Base-by-base conservation (phyloP, 2,888 invertebrate species). In the Ypsolopha scabrella region DNA sequence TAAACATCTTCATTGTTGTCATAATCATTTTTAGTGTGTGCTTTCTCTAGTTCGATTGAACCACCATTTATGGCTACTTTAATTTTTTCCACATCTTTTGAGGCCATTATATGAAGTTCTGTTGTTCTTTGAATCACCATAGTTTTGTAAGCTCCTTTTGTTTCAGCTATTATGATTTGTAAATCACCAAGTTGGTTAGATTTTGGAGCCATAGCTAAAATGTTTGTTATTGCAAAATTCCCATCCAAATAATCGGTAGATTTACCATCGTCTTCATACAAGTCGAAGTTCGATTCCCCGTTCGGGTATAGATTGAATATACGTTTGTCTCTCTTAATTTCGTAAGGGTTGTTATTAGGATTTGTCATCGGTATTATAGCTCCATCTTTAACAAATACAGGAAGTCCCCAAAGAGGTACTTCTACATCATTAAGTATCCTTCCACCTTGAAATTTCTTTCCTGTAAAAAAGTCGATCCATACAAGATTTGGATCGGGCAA, bases 201-300 rank as follows among this genome's bases (percentile, higher is more conserved):
- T 39, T 57, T 52, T 2, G 77, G 74, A 1, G 72, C 73, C 41
- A 53, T 41, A 39, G 52, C 49, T 39, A 43, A 60, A 13, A 83
- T 61, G 51, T 68, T 64, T 6, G 82, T 82, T 51, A 60, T 64
- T 35, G 80, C 77, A 54, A 60, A 70, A 37, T 65, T 54, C 0
- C 66, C 65, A 52, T 70, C 53, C 52, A 72, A 61, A 60, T 83
- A 83, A 52, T 72, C 70, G 6, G 68, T 57, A 44, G 76, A 67
- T 55, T 71, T 65, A 1, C 83, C 85, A 53, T 86, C 85, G 55
- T 86, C 85, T 70, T 86, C 85, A 57, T 82, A 85, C 52, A 80
- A 62, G 51, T 64, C 59, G 52, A 79, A 77, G 14, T 55, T 60
- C 6, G 72, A 60, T 53, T 69, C 59, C 6, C 67, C 68, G 54